These are phyloP conservation scores for Pyralis farinalis DNA, from an alignment of 2,888 invertebrate genomes.

Conservation along the genomic window DNA sequence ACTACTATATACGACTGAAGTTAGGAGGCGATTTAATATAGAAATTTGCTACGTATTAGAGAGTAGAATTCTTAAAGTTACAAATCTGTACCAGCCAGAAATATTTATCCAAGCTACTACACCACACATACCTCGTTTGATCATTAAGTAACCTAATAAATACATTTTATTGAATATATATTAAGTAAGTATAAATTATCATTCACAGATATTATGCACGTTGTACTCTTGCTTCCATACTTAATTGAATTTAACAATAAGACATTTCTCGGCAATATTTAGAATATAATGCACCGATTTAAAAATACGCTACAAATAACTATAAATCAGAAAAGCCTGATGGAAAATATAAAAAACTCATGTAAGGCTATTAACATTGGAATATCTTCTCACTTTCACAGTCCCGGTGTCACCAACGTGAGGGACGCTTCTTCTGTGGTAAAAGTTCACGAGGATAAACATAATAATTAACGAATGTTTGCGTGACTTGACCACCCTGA, in stretches of 20 bases:
- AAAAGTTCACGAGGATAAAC: too few species aligned
- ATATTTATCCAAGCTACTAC: conserved; percentile 18
- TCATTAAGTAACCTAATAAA: neutral
- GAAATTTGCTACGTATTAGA: conserved; percentile 17
- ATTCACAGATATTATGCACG: conserved; percentile 11
- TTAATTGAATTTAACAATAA: conserved; percentile 14
- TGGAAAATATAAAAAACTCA: conserved; percentile 1
- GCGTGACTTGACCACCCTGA: too few species aligned
- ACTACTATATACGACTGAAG: neutral
- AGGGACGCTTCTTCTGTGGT: too few species aligned
- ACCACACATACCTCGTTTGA: conserved; percentile 4
- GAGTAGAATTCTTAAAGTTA: conserved; percentile 24
- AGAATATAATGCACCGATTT: conserved; percentile 9
- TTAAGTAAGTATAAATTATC: conserved; percentile 7
- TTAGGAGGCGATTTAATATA: neutral
- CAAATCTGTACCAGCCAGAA: conserved; percentile 48
- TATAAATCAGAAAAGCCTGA: conserved; percentile 1
- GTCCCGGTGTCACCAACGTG: too few species aligned
- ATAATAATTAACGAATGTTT: too few species aligned
- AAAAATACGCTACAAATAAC: conserved; percentile 4
- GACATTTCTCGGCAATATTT: conserved; percentile 24
- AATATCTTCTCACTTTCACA: too few species aligned
- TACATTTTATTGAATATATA: neutral
- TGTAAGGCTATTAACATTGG: too few species aligned
- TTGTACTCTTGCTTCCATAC: conserved; percentile 17